Percentiles rank a stretch among this genome's conserved stretches.
phyloP scores from a whole-genome alignment of 92 coral and sea anemone genomes.

The Epizoanthus illoricatus region DNA sequence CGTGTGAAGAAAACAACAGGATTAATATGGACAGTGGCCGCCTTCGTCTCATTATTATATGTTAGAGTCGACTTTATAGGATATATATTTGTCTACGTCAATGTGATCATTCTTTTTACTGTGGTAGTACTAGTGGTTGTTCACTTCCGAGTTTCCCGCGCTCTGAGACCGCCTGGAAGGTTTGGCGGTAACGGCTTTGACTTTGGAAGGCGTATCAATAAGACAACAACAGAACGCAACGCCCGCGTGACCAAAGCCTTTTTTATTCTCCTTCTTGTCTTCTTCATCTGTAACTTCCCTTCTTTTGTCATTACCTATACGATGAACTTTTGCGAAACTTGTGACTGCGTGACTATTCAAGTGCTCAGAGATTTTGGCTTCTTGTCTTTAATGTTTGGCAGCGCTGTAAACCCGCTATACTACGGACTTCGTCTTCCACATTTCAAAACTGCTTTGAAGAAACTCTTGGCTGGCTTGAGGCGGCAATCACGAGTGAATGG shows the following conservation, averaged over 20 bases:
- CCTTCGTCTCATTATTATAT: constrained; percentile 56
- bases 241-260: constrained; percentile 63
- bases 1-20: constrained; percentile 63
- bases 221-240: constrained; percentile 50
- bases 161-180: constrained; percentile 31
- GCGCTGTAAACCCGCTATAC: constrained; percentile 76
- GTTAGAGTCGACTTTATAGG: constrained; percentile 68
- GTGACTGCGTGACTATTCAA: constrained; percentile 60
- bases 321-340: constrained; percentile 61
- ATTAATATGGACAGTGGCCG: constrained; percentile 61
- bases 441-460: constrained; percentile 64
- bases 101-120: constrained; percentile 64
- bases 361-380: constrained; percentile 71
- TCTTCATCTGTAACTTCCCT: constrained; percentile 60
- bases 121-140: constrained; percentile 52
- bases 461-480: background rate
- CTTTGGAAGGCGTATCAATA: background rate
- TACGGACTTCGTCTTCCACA: constrained; percentile 73
- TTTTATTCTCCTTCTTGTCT: constrained; percentile 50
- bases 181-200: background rate
- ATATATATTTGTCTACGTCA: constrained; percentile 70
- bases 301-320: constrained; percentile 59
- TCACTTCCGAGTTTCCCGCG: constrained; percentile 51
- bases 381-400: constrained; percentile 60
- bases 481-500: background rate